Base-by-base conservation (phyloP, 2,113 vertebrate genomes). In the Pavo muticus region DNA sequence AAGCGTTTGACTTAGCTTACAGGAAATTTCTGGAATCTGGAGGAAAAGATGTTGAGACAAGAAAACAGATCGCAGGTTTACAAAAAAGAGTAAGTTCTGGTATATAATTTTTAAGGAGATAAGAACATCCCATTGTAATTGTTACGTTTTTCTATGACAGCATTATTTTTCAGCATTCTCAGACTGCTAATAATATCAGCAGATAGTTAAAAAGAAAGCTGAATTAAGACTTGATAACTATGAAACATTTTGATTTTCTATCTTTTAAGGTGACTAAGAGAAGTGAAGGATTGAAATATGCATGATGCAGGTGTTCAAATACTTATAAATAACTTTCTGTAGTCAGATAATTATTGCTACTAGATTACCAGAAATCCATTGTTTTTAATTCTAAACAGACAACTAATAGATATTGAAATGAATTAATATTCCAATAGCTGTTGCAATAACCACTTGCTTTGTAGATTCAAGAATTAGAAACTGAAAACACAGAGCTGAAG, bases 11-110 rank as follows among this genome's bases (percentile, higher is more conserved):
- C 97, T 97, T 99, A 97, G 99, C 99, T 68, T 99, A 99, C 97
- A 99, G 99, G 97, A 99, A 99, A 96, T 99, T 99, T 95, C 98
- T 99, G 96, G 99, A 99, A 97, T 99, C 99, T 0, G 99, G 99
- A 95, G 99, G 99, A 94, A 99, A 99, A 98, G 99, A 99, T 37
- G 99, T 99, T 84, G 99, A 99, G 93, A 99, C 99, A 44, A 98
- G 99, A 96, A 99, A 99, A 97, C 99, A 99, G 98, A 99, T 99
- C 68, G 99, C 99, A 89, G 98, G 93, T 59, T 97, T 99, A 76
- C 99, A 99, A 97, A 99, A 99, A 97, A 98, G 99, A 98, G 99
- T 99, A 97, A 95, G 99, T 97, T 91, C 45, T 80, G 30, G 63
- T 32, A 10, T 79, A 4, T 24, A 2, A 37, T 67, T 73, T 85